Evolutionary conservation across 1,140 invertebrate species (phyloP).

Genomic region (Drosophila grimshawi): DNA sequence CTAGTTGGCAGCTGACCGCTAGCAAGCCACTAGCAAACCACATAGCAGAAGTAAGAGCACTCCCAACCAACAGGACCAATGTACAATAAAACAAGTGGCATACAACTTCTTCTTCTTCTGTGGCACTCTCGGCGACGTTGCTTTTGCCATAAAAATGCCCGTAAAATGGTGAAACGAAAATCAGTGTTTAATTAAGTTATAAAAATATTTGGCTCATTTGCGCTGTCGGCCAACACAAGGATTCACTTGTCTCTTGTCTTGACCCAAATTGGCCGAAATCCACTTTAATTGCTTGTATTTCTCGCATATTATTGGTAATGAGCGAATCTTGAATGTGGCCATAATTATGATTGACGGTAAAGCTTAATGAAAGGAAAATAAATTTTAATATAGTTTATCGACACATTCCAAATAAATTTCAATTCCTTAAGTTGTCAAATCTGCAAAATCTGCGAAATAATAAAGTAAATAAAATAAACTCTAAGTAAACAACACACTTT

Average conservation of each 20-base stretch:
- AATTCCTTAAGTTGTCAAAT: neutral
- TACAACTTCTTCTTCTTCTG: conserved; percentile 74
- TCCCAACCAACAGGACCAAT: conserved; percentile 25
- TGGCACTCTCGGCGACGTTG: conserved; percentile 19
- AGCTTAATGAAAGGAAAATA: neutral
- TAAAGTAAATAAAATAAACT: neutral
- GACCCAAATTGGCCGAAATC: conserved; percentile 14
- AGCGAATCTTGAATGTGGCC: conserved; percentile 4
- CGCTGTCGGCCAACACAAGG: conserved; percentile 21
- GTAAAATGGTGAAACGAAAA: conserved; percentile 71
- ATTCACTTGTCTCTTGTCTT: conserved; percentile 4
- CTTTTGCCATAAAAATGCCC: conserved; percentile 55
- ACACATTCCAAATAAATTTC: neutral
- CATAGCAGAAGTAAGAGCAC: conserved; percentile 14
- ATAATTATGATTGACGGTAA: neutral
- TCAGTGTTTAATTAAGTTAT: conserved; percentile 81
- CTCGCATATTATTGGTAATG: conserved; percentile 20
- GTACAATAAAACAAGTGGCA: conserved; percentile 81
- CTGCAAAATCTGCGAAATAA: neutral
- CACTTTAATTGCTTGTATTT: conserved; percentile 38
- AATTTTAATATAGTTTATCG: neutral
- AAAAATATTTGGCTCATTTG: conserved; percentile 75
- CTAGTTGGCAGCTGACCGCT: conserved; percentile 71
- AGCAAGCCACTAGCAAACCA: conserved; percentile 28
- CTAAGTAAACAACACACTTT: neutral